Evolutionary conservation across 2,797 vertebrate species (phyloP), one percentile per base, ranked within the genome.

Genomic region (Microctenopoma steveboyesi): DNA sequence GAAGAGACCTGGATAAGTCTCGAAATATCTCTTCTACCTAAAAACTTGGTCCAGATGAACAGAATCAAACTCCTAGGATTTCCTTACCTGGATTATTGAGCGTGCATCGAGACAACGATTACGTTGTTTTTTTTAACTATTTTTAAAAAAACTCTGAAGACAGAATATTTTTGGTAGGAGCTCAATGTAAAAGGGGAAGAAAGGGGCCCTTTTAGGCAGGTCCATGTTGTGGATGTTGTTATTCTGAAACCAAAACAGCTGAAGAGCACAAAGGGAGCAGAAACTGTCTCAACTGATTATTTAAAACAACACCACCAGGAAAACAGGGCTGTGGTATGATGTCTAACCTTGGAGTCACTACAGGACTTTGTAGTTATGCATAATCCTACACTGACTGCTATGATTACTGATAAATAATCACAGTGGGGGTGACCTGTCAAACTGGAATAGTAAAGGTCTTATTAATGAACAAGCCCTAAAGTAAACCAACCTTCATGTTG

Each of bases 351-450:
- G 45, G 59, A 67, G 55, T 65, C 74, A 72, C 67, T 47, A 33
- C 52, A 9, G 67, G 47, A 47, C 37, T 43, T 65, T 59, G 53
- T 46, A 43, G 37, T 43, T 18, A 55, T 49, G 12, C 25, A 70
- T 78, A 50, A 53, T 72, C 46, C 16, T 33, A 48, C 51, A 63
- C 49, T 64, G 68, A 74, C 64, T 72, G 57, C 51, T 76, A 69
- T 22, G 47, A 82, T 78, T 57, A 81, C 79, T 69, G 52, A 74
- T 77, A 76, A 81, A 71, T 74, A 84, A 85, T 78, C 79, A 70
- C 56, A 53, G 37, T 5, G 48, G 54, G 14, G 15, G 51, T 78
- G 64, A 72, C 59, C 76, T 79, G 77, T 63, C 63, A 79, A 75
- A 72, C 58, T 68, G 66, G 35, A 72, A 51, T 27, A 56, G 58